These are phyloP conservation scores for Hydrolagus colliei DNA, from an alignment of 2,797 vertebrate genomes.

Conservation along the genomic window DNA sequence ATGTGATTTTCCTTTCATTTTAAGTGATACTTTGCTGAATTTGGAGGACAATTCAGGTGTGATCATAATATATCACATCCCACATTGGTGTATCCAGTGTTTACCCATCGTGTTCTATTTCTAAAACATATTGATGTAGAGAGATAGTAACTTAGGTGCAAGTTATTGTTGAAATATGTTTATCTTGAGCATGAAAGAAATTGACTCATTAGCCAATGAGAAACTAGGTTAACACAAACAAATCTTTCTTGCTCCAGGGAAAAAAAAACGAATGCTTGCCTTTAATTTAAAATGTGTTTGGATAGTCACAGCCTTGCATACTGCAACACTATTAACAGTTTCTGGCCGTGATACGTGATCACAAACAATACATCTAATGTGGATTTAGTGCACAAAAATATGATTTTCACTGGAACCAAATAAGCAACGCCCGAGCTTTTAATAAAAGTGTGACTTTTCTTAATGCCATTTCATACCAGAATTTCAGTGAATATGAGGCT, in stretches of 20 bases:
- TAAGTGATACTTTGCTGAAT: not conserved
- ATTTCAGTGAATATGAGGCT: not conserved
- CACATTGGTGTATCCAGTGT: too few species aligned
- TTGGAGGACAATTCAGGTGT: too few species aligned
- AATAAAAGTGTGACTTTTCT: not conserved
- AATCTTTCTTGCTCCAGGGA: not conserved
- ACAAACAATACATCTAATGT: not conserved
- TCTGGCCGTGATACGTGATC: not conserved
- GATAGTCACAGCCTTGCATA: not conserved
- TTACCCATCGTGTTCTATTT: too few species aligned
- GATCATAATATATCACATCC: too few species aligned
- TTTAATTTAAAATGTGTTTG: slow-evolving; percentile 19
- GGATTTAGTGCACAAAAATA: not conserved
- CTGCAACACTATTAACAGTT: slow-evolving; percentile 7
- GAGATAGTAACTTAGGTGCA: too few species aligned
- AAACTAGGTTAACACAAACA: not conserved
- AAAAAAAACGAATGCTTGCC: not conserved
- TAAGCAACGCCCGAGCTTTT: not conserved
- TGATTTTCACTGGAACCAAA: not conserved
- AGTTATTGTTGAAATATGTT: too few species aligned
- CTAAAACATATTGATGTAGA: too few species aligned
- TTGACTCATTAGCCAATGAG: not conserved
- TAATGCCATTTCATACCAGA: not conserved
- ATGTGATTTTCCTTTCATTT: not conserved
- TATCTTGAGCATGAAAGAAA: too few species aligned